Conservation (phyloP, 2,888 invertebrate species). For the Tetragonula carbonaria region DNA sequence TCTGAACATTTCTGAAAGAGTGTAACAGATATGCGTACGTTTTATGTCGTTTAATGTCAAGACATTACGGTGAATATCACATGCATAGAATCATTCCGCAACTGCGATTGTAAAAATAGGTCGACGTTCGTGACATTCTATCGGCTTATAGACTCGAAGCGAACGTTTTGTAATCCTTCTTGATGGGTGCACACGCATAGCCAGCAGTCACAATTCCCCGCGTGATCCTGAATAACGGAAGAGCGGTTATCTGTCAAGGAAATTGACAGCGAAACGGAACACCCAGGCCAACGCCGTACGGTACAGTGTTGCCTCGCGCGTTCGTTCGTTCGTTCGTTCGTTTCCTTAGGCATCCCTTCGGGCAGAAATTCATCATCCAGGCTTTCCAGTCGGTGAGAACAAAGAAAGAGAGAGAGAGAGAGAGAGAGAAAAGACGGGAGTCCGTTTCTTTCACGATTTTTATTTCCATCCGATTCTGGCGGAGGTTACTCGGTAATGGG, state of each 20-base stretch:
- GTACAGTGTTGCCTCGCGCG: not conserved
- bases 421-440: not conserved
- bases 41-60: too few relatives aligned
- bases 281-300: not conserved
- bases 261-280: slow-evolving; percentile 63
- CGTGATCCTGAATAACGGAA: slow-evolving; percentile 48
- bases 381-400: too few relatives aligned
- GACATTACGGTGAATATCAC: too few relatives aligned
- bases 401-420: too few relatives aligned
- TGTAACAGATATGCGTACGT: too few relatives aligned
- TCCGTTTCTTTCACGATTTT: not conserved
- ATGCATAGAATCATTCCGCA: not conserved
- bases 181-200: slow-evolving; percentile 39
- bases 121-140: slow-evolving; percentile 21
- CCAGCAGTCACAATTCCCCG: slow-evolving; percentile 1
- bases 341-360: slow-evolving; percentile 32
- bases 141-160: slow-evolving; percentile 10
- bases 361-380: slow-evolving; percentile 45
- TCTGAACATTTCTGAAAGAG: too few relatives aligned
- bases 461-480: not conserved
- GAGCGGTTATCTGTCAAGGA: slow-evolving; percentile 57
- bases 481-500: slow-evolving; percentile 8
- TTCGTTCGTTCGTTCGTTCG: slow-evolving; percentile 18
- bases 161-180: slow-evolving; percentile 8
- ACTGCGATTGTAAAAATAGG: slow-evolving; percentile 19